Evolutionary conservation across 2,113 vertebrate genomes (phyloP).

Genomic region (Rattus norvegicus): DNA sequence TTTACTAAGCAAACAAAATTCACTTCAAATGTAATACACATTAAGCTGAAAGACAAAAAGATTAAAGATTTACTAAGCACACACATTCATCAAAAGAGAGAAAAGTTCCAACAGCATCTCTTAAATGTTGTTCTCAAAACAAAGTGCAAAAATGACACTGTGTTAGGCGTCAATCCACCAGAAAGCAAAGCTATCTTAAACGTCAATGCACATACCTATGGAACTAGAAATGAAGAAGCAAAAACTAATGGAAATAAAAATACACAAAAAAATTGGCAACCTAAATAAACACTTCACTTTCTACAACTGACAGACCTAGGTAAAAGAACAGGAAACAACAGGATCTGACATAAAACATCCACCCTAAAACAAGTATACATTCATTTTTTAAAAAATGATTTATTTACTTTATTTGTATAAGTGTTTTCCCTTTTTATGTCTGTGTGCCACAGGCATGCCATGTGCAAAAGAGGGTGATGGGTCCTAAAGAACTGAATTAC

Average conservation of each 20-base stretch:
- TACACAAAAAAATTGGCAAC: not conserved
- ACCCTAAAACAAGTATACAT: not conserved
- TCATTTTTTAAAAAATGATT: not conserved
- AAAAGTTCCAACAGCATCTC: not conserved
- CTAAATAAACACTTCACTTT: not conserved
- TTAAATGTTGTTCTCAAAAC: not conserved
- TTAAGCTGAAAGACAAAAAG: not conserved
- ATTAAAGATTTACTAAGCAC: not conserved
- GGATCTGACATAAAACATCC: not conserved
- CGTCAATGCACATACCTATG: not conserved
- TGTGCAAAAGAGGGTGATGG: not conserved
- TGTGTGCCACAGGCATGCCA: not conserved
- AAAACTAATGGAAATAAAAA: not conserved
- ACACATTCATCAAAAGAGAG: not conserved
- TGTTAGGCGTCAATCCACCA: not conserved
- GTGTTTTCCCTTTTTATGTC: not conserved
- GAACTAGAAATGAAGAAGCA: not conserved
- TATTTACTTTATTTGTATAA: not conserved
- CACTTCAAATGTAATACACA: conserved; percentile 36
- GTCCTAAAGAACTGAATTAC: not conserved
- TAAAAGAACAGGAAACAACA: conserved; percentile 38
- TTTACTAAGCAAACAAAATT: conserved; percentile 24
- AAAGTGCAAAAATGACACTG: not conserved
- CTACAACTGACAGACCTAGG: not conserved
- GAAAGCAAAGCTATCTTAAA: not conserved